Evolutionary conservation across 35 echinoderm and acorn worm species (phyloP), one percentile per base, ranked within the genome.

Genomic region (Apostichopus japonicus): DNA sequence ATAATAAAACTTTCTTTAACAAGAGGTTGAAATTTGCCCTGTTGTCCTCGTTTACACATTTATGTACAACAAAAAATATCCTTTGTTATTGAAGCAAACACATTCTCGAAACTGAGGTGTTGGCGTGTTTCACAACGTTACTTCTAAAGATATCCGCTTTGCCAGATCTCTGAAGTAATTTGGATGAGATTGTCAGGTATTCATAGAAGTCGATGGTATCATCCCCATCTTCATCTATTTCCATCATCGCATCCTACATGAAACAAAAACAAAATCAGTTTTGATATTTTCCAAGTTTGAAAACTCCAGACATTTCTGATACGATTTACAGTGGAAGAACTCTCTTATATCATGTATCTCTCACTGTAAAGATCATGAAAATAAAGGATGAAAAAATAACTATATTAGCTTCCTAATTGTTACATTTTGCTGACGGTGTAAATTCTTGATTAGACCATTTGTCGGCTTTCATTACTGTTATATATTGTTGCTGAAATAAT

Each of bases 191-290:
- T 6, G 92, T 90, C 11, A 98, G 88, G 62, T 98, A 98, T 77
- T 98, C 97, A 76, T 91, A 98, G 88, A 98, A 98, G 63, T 98
- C 97, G 9, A 98, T 94, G 5, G 93, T 91, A 24, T 94, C 93
- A 53, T 93, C 86, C 8, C 88, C 71, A 61, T 98, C 93, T 19
- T 86, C 78, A 83, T 98, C 97, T 8, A 96, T 94, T 53, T 98
- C 97, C 19, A 63, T 54, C 93, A 98, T 96, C 2, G 93, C 97
- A 87, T 98, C 97, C 97, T 97, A 92, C 11, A 54, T 27, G 27
- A 24, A 73, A 83, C 4, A 52, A 54, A 83, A 55, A 83, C 44
- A 54, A 2, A 54, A 6, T 67, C 63, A 67, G 63, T 10, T 67
- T 67, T 67, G 11, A 19, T 0, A 19, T 59, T 87, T 87, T 87